Evolutionary conservation across 92 coral and sea anemone species (phyloP), one percentile per base, ranked within the genome.

Genomic region (Parazoanthus swiftii): DNA sequence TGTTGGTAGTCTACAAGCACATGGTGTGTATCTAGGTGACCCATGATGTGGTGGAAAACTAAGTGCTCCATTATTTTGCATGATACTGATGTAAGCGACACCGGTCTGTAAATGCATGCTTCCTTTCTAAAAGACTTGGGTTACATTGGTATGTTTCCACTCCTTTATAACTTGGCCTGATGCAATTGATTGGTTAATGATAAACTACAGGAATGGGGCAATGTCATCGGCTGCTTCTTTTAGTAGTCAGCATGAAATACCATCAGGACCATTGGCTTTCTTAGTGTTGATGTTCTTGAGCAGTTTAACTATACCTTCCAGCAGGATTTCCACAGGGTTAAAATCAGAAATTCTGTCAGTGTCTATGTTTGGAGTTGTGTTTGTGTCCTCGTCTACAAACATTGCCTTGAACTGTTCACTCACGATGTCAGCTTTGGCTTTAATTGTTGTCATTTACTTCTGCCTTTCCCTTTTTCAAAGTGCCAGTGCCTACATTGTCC

Each of bases 251-350:
- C 86, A 88, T 43, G 90, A 88, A 10, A 91, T 54, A 4, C n/a
- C 44, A 79, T 91, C 89, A 48, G 91, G 93, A 14, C 90, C 90
- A 88, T 85, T 87, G 25, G 93, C 93, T 82, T 91, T 91, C 25
- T 91, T 88, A 8, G 74, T 37, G 81, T 91, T 29, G 25, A 91
- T 59, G 59, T 91, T 88, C 46, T 65, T 33, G 66, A 88, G 59
- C 18, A 88, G 73, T 58, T 84, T 88, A 21, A 58, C 56, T 91
- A 91, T 91, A 20, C 91, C 83, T 25, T 48, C 46, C 73, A 75
- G 46, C 21, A 44, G 48, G 77, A 91, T 87, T n/a, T 68, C 9
- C 38, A 75, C 54, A 16, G 89, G 42, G 72, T 90, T 83, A 35
- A 88, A 80, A 50, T 88, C 91, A 75, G 77, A 66, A 76, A 56